Percentiles rank a stretch among this genome's conserved stretches.
phyloP scores from a whole-genome alignment of 2,797 vertebrate species.

The Chromobotia macracanthus region DNA sequence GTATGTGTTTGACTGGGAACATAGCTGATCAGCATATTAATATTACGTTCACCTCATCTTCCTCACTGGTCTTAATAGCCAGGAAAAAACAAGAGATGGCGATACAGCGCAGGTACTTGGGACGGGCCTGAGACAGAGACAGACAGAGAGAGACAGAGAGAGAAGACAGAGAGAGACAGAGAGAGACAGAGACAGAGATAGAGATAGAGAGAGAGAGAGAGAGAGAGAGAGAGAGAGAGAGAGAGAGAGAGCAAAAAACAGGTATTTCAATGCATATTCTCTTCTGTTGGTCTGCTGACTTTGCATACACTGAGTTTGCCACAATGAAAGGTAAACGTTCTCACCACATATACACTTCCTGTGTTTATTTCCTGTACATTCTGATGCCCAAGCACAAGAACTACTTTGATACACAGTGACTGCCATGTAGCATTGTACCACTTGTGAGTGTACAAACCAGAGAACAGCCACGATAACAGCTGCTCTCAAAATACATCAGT shows the following conservation, averaged over 20 bases:
- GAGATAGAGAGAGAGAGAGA: conserved; percentile 2
- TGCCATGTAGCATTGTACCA: too few species aligned
- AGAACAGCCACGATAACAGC: neutral
- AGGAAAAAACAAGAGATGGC: conserved; percentile 96
- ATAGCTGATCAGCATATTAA: neutral
- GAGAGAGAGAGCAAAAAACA: conserved; percentile 1
- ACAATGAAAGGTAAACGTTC: neutral
- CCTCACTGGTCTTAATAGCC: conserved; percentile 93
- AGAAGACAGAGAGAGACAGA: too few species aligned
- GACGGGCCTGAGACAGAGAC: conserved; percentile 85
- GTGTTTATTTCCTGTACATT: conserved; percentile 39
- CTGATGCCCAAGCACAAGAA: too few species aligned
- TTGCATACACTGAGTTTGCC: neutral
- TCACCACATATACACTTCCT: conserved; percentile 31
- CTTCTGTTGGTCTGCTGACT: neutral
- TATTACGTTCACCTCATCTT: conserved; percentile 87
- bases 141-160: too few species aligned
- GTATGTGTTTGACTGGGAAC: neutral
- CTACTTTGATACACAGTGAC: too few species aligned
- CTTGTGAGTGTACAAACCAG: neutral
- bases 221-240: neutral
- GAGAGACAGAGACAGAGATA: too few species aligned
- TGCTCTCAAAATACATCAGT: conserved; percentile 19
- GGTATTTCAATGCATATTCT: neutral
- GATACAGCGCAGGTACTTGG: conserved; percentile 97